Evolutionary conservation across 2,888 invertebrate species (phyloP).

Genomic region (Euspilapteryx auroguttella): DNA sequence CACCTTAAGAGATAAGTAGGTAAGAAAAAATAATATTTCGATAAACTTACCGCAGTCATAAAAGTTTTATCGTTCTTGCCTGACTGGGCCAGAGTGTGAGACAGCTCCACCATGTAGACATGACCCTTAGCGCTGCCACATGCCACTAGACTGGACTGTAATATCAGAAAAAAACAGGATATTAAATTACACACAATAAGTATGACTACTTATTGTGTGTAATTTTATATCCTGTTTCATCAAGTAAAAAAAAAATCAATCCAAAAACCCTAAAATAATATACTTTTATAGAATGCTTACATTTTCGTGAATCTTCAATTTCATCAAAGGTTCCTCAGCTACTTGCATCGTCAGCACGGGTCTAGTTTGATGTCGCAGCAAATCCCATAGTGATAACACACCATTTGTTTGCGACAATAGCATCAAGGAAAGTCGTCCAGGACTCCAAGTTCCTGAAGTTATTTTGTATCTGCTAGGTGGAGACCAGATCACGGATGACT

Average conservation of each 20-base stretch:
- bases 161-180: not conserved
- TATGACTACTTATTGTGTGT: not conserved
- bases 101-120: conserved; percentile 73
- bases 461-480: conserved; percentile 65
- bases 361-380: conserved; percentile 79
- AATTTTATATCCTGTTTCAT: too few relatives aligned
- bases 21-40: not conserved
- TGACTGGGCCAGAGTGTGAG: conserved; percentile 65
- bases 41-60: conserved; percentile 64
- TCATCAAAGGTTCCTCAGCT: conserved; percentile 45
- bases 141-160: conserved; percentile 65
- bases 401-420: conserved; percentile 80
- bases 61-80: conserved; percentile 73
- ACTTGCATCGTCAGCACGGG: conserved; percentile 67
- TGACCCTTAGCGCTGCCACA: conserved; percentile 73
- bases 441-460: conserved; percentile 83
- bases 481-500: conserved; percentile 90
- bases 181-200: not conserved
- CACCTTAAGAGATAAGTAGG: not conserved
- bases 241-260: too few relatives aligned
- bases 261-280: too few relatives aligned
- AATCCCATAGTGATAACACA: conserved; percentile 83
- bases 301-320: conserved; percentile 35
- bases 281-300: too few relatives aligned
- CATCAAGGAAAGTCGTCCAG: conserved; percentile 79